Percentiles rank a stretch among this genome's conserved stretches.
These are phyloP conservation scores for Acanthochromis polyacanthus DNA, from an alignment of 2,113 vertebrate species.

Conservation along the genomic window DNA sequence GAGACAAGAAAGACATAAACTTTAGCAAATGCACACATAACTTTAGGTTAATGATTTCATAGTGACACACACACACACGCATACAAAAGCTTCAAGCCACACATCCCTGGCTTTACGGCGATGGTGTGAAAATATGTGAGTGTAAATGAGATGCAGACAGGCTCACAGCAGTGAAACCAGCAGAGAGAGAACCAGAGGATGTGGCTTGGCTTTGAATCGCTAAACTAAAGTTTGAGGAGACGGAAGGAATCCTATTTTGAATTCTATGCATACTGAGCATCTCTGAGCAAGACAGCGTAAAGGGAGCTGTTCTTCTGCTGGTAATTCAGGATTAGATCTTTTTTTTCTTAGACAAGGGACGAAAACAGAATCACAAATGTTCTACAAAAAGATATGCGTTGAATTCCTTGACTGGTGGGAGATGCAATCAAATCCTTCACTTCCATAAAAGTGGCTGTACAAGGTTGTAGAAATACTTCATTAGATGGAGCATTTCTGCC, in stretches of 20 bases:
- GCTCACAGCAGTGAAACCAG: constrained; percentile 69
- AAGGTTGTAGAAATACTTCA: too few species aligned
- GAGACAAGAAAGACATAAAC: constrained; percentile 19
- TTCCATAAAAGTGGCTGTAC: neutral
- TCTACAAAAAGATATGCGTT: neutral
- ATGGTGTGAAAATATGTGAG: constrained; percentile 80
- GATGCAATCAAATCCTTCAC: neutral
- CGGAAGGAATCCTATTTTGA: constrained; percentile 58
- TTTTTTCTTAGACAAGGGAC: neutral
- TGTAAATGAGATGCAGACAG: constrained; percentile 86
- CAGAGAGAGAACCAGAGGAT: constrained; percentile 51
- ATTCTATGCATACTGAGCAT: constrained; percentile 68
- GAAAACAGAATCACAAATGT: neutral
- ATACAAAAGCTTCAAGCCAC: constrained; percentile 43
- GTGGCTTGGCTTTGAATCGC: constrained; percentile 73
- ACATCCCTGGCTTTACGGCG: constrained; percentile 57
- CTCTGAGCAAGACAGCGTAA: constrained; percentile 27
- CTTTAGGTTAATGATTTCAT: constrained; percentile 46
- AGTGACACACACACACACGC: constrained; percentile 34
- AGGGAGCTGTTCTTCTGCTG: neutral
- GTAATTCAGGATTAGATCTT: constrained; percentile 9
- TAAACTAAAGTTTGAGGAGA: constrained; percentile 64
- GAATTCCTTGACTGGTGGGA: neutral
- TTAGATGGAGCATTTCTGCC: too few species aligned
- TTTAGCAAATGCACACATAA: constrained; percentile 20